phyloP scores from a whole-genome alignment of 2,113 vertebrate species.

The Alexandromys fortis region DNA sequence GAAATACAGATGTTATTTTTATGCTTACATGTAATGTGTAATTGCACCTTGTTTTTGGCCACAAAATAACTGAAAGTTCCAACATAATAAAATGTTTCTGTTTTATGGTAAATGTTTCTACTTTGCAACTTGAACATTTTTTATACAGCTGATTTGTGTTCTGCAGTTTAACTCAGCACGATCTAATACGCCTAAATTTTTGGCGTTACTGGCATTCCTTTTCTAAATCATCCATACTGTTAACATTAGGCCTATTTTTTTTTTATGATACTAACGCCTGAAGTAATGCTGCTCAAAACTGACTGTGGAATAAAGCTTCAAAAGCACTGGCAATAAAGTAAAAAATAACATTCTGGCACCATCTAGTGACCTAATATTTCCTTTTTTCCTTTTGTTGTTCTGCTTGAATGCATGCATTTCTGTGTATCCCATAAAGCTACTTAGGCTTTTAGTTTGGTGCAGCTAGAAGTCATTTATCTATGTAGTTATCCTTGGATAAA shows the following conservation, averaged over 20 bases:
- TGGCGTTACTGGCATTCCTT: neutral
- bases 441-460: neutral
- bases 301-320: neutral
- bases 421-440: neutral
- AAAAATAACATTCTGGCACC: constrained; percentile 86
- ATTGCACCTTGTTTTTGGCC: neutral
- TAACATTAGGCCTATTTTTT: constrained; percentile 35
- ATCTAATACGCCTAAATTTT: neutral
- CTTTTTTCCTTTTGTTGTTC: constrained; percentile 49
- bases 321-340: constrained; percentile 46
- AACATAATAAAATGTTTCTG: neutral
- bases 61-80: neutral
- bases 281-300: constrained; percentile 34
- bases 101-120: neutral
- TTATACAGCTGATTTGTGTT: neutral
- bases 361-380: constrained; percentile 84
- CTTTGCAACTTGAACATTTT: neutral
- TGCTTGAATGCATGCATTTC: neutral
- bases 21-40: neutral
- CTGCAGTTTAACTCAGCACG: neutral
- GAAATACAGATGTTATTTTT: neutral
- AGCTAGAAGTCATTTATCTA: neutral
- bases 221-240: neutral
- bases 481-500: constrained; percentile 28
- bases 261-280: neutral